Evolutionary conservation across 2,888 invertebrate species (phyloP).

Genomic region (Parasteatoda lunata): DNA sequence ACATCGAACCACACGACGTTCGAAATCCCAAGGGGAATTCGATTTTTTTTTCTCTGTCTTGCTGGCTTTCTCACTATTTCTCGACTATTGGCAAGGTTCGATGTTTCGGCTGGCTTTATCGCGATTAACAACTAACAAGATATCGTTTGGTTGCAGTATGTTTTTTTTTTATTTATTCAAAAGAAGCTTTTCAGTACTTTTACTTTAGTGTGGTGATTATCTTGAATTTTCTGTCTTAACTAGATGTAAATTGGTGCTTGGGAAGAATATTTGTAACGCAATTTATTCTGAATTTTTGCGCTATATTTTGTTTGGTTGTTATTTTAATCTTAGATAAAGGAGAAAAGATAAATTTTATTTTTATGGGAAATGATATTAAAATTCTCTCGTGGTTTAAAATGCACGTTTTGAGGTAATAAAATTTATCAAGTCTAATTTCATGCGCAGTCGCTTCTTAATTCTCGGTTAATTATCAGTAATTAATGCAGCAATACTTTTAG

Average conservation of each 20-base stretch:
- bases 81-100: neutral
- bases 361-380: too few species aligned
- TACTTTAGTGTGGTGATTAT: neutral
- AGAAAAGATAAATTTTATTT: too few species aligned
- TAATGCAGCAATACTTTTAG: too few species aligned
- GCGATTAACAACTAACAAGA: conserved; percentile 1
- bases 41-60: neutral
- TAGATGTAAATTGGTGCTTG: neutral
- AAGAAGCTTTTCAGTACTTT: conserved; percentile 1
- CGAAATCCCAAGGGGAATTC: conserved; percentile 14
- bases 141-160: neutral
- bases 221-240: neutral
- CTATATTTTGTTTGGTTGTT: too few species aligned
- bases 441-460: too few species aligned
- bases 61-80: neutral
- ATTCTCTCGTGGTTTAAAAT: too few species aligned
- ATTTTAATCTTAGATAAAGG: too few species aligned
- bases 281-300: too few species aligned
- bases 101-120: neutral
- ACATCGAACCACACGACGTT: conserved; percentile 33
- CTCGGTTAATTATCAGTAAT: too few species aligned
- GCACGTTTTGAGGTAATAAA: too few species aligned
- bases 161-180: neutral
- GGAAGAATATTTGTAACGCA: too few species aligned
- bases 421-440: too few species aligned